Evolutionary conservation across 2,888 invertebrate genomes (phyloP).

Genomic region (Lasiommata megera): DNA sequence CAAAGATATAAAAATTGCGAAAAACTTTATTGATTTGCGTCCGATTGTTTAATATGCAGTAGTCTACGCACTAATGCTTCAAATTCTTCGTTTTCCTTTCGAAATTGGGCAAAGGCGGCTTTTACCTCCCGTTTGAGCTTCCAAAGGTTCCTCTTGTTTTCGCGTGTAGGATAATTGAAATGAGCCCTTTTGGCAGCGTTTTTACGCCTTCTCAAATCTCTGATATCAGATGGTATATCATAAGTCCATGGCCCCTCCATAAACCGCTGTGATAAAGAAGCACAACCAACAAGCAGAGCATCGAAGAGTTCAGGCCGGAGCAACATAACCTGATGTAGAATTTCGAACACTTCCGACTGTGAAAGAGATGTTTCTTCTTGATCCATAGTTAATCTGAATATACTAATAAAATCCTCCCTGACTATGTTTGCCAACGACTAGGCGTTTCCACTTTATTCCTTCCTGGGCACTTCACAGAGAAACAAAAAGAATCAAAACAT

Average conservation of each 20-base stretch:
- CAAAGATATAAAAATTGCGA: no score
- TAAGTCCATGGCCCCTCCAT: not conserved
- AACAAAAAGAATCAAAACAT: no score
- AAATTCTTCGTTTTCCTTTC: not conserved
- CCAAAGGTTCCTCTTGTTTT: not conserved
- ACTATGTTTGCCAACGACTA: no score
- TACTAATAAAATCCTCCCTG: no score
- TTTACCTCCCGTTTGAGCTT: not conserved
- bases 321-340: not conserved
- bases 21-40: no score
- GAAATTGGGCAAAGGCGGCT: not conserved
- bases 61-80: no score
- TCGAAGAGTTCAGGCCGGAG: not conserved
- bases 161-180: not conserved
- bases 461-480: no score
- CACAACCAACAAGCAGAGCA: not conserved
- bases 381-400: not conserved
- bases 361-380: not conserved
- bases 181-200: not conserved
- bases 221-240: not conserved
- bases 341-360: not conserved
- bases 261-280: not conserved
- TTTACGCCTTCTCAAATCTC: not conserved
- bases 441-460: no score
- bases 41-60: no score